Base-by-base conservation (phyloP, 2,113 vertebrate genomes). In the Catharus fuscescens region DNA sequence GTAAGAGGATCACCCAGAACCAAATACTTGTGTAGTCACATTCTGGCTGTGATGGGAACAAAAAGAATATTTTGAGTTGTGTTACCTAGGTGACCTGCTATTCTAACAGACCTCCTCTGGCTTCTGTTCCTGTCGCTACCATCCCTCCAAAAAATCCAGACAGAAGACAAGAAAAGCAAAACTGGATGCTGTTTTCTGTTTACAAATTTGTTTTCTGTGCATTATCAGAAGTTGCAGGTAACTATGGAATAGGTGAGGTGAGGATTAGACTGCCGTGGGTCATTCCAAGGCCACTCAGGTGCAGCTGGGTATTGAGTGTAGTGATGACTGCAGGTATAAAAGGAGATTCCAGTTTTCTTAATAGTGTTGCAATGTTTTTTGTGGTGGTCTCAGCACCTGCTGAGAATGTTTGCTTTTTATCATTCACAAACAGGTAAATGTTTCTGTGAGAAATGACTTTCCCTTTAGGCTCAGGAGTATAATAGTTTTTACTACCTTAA, bases 141-240 rank as follows among this genome's bases (percentile, higher is more conserved):
- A 20, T 13, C 5, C 6, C 29, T 2, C 3, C 4, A 5, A n/a
- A 56, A 36, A 19, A 18, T 2, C 1, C 16, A 59, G 73, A 26
- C 11, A 28, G 26, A 47, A 34, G 19, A 4, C 9, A 70, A 59
- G 23, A 52, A 69, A 44, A 77, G 10, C 8, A 31, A 77, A 61
- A 14, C 8, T 34, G 18, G 23, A 25, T 40, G 13, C 17, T 80
- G 17, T 53, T 90, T 66, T 80, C 44, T 80, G 23, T 44, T 80
- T 86, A 57, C 5, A 50, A 28, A 20, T n/a, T 48, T 84, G 3
- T 54, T 88, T 74, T 72, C 59, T 60, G 10, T 34, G 25, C 48
- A 9, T 56, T 60, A 42, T 56, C 28, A 70, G 54, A 77, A 80
- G 23, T 38, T 81, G 29, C 61, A 92, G 57, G 8, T 59, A 56